These are phyloP conservation scores for Neelides sp. DNA, from an alignment of 1,140 invertebrate species.

Conservation along the genomic window DNA sequence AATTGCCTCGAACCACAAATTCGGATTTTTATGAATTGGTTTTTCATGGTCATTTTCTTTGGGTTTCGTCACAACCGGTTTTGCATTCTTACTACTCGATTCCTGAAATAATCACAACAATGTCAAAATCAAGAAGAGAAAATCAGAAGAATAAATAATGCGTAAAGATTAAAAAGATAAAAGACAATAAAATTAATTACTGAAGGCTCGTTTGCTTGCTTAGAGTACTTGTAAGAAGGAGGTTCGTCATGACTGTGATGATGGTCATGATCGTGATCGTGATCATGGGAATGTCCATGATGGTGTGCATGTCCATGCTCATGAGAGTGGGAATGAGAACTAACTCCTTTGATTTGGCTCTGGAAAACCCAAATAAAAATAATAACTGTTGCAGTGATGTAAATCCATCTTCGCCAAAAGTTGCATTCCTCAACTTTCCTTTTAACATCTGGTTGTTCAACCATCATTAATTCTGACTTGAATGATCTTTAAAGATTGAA, in stretches of 20 bases:
- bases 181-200: background rate
- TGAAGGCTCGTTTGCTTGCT: constrained; percentile 47
- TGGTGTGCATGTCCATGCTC: constrained; percentile 21
- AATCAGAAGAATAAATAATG: constrained; percentile 2
- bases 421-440: too few species aligned
- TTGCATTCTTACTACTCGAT: too few species aligned
- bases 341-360: constrained; percentile 27
- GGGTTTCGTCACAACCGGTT: too few species aligned
- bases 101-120: too few species aligned
- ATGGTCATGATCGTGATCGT: constrained; percentile 34
- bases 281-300: constrained; percentile 36
- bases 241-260: constrained; percentile 38
- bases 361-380: constrained; percentile 45
- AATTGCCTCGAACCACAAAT: constrained; percentile 68
- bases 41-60: too few species aligned
- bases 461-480: too few species aligned
- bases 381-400: constrained; percentile 4
- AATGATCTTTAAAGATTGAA: too few species aligned
- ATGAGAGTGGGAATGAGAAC: constrained; percentile 32
- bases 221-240: constrained; percentile 60
- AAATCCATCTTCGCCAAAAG: constrained; percentile 3
- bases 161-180: background rate
- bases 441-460: too few species aligned
- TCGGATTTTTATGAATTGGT: constrained; percentile 32
- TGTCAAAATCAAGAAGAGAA: background rate